Evolutionary conservation across 2,113 vertebrate genomes (phyloP).

Genomic region (Eudyptes chrysolophus): DNA sequence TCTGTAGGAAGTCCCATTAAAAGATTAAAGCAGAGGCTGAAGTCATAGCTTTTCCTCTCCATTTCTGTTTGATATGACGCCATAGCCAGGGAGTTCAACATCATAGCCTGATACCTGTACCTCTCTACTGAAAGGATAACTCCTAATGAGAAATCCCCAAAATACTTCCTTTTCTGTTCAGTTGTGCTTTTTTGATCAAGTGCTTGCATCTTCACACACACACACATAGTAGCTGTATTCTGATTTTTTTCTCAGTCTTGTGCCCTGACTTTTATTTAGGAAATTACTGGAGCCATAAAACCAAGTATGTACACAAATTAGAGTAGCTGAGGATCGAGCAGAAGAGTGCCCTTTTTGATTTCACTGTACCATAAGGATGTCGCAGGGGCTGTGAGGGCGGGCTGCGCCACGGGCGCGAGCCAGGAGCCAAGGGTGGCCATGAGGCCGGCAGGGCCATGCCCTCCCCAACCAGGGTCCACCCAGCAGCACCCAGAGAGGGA

Average conservation of each 20-base stretch:
- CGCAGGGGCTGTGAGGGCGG: not conserved
- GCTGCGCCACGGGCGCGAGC: rapidly evolving
- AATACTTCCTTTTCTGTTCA: not conserved
- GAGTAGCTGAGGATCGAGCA: not conserved
- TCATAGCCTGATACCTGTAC: not conserved
- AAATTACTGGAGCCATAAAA: not conserved
- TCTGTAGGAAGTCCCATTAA: not conserved
- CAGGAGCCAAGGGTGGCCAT: not conserved
- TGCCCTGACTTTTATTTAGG: not conserved
- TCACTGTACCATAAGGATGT: not conserved
- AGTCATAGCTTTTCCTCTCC: not conserved
- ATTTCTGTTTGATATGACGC: not conserved
- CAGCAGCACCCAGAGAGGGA: not conserved
- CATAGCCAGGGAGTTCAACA: not conserved
- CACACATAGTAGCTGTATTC: not conserved
- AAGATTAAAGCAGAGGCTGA: not conserved
- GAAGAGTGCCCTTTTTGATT: not conserved
- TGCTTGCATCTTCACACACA: not conserved
- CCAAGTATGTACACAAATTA: not conserved
- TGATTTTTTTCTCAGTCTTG: not conserved
- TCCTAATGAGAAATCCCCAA: not conserved
- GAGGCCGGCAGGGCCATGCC: rapidly evolving
- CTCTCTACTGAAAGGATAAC: not conserved
- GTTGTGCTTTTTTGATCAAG: not conserved
- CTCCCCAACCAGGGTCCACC: not conserved